A percentile compares a stretch with the other conserved stretches of the same genome.
These are phyloP conservation scores for Latrodectus geometricus DNA, from an alignment of 1,140 invertebrate species.

Conservation along the genomic window DNA sequence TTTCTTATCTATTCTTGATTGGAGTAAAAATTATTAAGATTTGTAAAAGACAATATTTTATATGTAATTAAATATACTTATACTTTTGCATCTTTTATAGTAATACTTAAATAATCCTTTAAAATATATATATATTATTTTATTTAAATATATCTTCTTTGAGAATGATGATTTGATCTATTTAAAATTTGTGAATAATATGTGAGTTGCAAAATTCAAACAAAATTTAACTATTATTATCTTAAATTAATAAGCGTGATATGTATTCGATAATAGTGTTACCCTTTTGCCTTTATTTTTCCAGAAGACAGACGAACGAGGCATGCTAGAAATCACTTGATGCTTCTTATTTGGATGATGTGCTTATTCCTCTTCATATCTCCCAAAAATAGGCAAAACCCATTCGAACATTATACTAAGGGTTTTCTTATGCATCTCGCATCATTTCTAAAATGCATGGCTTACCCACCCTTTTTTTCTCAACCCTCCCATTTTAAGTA, in stretches of 20 bases:
- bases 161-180: too few relatives aligned
- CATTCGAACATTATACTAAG: slow-evolving; percentile 50
- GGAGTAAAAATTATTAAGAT: too few relatives aligned
- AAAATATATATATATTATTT: too few relatives aligned
- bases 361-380: slow-evolving; percentile 18
- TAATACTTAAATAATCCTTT: too few relatives aligned
- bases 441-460: slow-evolving; percentile 59
- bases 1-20: too few relatives aligned
- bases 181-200: too few relatives aligned
- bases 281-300: neutral
- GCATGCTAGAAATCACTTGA: slow-evolving; percentile 45
- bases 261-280: neutral
- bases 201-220: neutral
- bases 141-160: too few relatives aligned
- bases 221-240: neutral
- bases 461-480: neutral
- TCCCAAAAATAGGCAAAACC: slow-evolving; percentile 27
- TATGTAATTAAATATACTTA: too few relatives aligned
- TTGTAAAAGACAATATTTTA: too few relatives aligned
- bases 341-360: slow-evolving; percentile 57
- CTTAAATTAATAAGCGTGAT: neutral
- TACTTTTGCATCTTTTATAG: too few relatives aligned
- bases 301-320: neutral
- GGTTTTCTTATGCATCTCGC: slow-evolving; percentile 58
- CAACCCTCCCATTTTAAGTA: slow-evolving; percentile 22